These are phyloP conservation scores for Chrysaora quinquecirrha DNA, from an alignment of 30 jellyfish, hydroid and myxozoan genomes.

Conservation along the genomic window DNA sequence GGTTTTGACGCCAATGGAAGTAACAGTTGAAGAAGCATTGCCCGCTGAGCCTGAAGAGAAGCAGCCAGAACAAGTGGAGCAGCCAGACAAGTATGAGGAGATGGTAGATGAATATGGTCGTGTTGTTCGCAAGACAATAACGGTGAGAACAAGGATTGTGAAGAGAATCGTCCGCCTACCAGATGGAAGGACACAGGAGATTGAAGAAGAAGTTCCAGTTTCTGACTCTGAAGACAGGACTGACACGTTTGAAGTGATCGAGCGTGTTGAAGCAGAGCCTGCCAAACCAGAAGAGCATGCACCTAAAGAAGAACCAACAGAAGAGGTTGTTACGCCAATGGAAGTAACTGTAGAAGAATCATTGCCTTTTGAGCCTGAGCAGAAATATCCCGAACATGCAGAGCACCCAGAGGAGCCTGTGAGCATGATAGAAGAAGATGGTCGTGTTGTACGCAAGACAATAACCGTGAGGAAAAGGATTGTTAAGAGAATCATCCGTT, in stretches of 20 bases:
- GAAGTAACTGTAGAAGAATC: no score
- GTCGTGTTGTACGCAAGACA: no score
- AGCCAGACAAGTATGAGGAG: not conserved
- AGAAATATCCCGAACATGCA: no score
- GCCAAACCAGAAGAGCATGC: not conserved
- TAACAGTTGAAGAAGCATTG: constrained; percentile 1
- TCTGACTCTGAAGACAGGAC: not conserved
- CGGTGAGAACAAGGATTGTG: constrained; percentile 10
- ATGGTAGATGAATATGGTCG: not conserved
- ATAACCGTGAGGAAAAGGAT: no score
- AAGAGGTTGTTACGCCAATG: no score
- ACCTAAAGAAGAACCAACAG: no score
- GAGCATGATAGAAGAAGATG: no score
- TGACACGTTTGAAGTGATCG: not conserved
- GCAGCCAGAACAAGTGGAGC: not conserved
- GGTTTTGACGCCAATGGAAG: constrained; percentile 1
- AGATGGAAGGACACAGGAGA: not conserved
- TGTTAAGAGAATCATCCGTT: no score
- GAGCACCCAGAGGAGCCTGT: no score
- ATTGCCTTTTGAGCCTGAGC: no score
- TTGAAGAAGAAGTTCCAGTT: not conserved
- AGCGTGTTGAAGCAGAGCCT: not conserved
- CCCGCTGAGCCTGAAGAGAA: not conserved
- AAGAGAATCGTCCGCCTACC: constrained; percentile 1
- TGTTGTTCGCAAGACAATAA: constrained; percentile 2